Conservation (phyloP, 2,888 invertebrate species). For the Drosophila maculinotata region DNA sequence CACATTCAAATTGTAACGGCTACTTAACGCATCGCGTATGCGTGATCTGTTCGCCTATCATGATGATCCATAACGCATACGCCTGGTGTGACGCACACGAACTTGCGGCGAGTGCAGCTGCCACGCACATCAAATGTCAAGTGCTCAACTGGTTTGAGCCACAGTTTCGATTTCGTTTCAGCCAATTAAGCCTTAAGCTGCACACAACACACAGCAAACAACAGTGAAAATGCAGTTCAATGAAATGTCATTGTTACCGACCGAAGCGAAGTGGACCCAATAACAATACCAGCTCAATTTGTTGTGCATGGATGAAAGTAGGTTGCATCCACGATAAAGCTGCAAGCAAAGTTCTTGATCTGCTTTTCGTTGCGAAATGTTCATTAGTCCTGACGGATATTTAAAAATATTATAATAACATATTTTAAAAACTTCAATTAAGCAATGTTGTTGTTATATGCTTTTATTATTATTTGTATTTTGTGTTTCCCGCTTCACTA, state of each 20-base stretch:
- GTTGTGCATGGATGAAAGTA: background rate
- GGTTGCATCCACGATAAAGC: background rate
- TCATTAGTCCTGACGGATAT: too few relatives aligned
- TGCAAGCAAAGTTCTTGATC: too few relatives aligned
- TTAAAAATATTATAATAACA: too few relatives aligned
- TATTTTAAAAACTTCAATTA: too few relatives aligned
- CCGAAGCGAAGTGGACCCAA: background rate
- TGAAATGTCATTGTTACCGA: constrained; percentile 56
- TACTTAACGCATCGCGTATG: constrained; percentile 66
- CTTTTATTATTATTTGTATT: too few relatives aligned
- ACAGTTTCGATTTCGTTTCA: constrained; percentile 59
- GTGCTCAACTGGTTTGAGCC: constrained; percentile 41
- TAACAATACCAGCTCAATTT: background rate
- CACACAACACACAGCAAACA: constrained; percentile 17
- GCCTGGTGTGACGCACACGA: constrained; percentile 34
- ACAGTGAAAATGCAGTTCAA: constrained; percentile 63
- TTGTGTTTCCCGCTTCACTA: too few relatives aligned
- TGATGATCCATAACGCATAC: constrained; percentile 49
- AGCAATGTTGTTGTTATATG: too few relatives aligned
- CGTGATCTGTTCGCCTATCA: constrained; percentile 59
- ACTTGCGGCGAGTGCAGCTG: constrained; percentile 4
- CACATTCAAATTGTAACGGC: constrained; percentile 72
- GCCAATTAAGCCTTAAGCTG: constrained; percentile 69
- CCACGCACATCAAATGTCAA: constrained; percentile 55
- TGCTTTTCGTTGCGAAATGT: too few relatives aligned